Percentiles rank a stretch among this genome's conserved stretches.
phyloP scores from a whole-genome alignment of 2,888 invertebrate species.

The Drosophila putrida region DNA sequence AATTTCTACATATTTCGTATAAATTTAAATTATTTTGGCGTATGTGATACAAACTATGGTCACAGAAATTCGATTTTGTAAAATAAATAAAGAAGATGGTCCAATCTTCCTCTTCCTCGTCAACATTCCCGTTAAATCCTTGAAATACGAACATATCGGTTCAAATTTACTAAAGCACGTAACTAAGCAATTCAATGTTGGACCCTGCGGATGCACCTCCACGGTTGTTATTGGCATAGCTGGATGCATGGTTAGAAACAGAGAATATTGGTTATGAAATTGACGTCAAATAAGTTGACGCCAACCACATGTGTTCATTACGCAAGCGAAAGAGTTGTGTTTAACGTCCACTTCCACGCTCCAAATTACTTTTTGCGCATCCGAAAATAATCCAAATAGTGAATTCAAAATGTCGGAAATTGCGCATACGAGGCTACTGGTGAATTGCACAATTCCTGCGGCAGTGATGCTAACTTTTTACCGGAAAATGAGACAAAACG shows the following conservation, averaged over 20 bases:
- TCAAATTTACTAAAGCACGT: slow-evolving; percentile 9
- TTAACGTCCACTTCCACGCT: neutral
- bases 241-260: slow-evolving; percentile 17
- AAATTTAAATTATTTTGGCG: too few relatives aligned
- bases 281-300: slow-evolving; percentile 44
- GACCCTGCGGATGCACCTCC: neutral
- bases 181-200: slow-evolving; percentile 44
- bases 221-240: neutral
- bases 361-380: too few relatives aligned
- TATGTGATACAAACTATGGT: too few relatives aligned
- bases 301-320: slow-evolving; percentile 13
- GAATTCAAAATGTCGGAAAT: slow-evolving; percentile 81
- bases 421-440: slow-evolving; percentile 83
- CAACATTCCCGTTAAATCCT: too few relatives aligned
- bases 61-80: too few relatives aligned
- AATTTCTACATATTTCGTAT: too few relatives aligned
- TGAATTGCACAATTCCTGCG: slow-evolving; percentile 84
- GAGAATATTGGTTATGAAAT: slow-evolving; percentile 39
- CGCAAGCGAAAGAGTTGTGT: neutral
- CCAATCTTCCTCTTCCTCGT: neutral
- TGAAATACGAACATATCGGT: neutral
- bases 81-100: slow-evolving; percentile 20
- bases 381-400: slow-evolving; percentile 2
- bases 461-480: slow-evolving; percentile 10
- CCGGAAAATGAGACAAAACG: too few relatives aligned